A percentile compares a stretch with the other conserved stretches of the same genome.
Conservation (phyloP, 2,888 invertebrate species). For the Drosophila hamatofila region DNA sequence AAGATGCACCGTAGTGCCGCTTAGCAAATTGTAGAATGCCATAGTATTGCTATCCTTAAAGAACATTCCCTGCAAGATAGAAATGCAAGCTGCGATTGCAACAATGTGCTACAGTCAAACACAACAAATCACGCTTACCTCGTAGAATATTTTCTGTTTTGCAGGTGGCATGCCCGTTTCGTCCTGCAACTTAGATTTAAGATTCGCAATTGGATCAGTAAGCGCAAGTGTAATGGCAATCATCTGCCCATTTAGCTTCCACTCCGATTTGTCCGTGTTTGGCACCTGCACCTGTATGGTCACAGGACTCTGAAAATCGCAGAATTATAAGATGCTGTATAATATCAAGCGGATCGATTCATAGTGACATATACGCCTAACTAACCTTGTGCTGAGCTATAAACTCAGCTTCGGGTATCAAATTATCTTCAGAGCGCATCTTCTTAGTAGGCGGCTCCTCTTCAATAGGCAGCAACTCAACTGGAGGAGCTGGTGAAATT, state of each 20-base stretch:
- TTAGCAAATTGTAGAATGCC: constrained; percentile 97
- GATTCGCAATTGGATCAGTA: constrained; percentile 91
- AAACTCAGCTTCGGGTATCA: constrained; percentile 95
- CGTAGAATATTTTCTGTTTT: constrained; percentile 98
- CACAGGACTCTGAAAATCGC: constrained; percentile 88
- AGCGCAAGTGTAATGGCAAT: constrained; percentile 92
- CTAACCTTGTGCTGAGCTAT: constrained; percentile 88
- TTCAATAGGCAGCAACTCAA: constrained; percentile 87
- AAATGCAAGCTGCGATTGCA: not conserved
- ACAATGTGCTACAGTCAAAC: not conserved
- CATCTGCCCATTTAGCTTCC: constrained; percentile 97
- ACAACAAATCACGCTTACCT: constrained; percentile 87
- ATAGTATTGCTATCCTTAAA: constrained; percentile 98
- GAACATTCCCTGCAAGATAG: constrained; percentile 93
- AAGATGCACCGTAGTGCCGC: constrained; percentile 93
- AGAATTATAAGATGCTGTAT: not conserved
- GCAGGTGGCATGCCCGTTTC: constrained; percentile 97
- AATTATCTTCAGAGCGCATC: constrained; percentile 95
- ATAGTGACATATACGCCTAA: not conserved
- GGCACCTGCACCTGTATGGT: constrained; percentile 94
- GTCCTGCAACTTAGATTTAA: constrained; percentile 94
- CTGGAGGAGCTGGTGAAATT: constrained; percentile 86
- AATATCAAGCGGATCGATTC: no score
- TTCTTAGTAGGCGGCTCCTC: constrained; percentile 96
- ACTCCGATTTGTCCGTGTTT: constrained; percentile 95